These are phyloP conservation scores for Acanthornis magna DNA, from an alignment of 2,797 vertebrate genomes.

Conservation along the genomic window DNA sequence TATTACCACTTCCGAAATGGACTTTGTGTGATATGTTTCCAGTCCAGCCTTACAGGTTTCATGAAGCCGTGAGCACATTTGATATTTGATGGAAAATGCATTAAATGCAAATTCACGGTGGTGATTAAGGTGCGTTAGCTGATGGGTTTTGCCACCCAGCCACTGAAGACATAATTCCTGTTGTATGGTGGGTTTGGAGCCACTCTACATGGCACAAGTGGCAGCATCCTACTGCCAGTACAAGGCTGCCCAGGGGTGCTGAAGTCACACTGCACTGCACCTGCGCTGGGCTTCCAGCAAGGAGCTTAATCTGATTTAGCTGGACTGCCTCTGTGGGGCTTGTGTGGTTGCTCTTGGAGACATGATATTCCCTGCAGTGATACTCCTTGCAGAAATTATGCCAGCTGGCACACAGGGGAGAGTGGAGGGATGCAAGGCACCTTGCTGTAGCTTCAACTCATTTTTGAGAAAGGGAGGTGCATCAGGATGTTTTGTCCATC, in stretches of 20 bases:
- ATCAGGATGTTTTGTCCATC: neutral
- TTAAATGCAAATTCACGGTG: neutral
- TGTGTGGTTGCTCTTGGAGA: neutral
- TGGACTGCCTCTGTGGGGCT: neutral
- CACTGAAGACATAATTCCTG: neutral
- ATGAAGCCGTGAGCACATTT: neutral
- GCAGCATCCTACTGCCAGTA: neutral
- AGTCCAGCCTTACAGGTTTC: neutral
- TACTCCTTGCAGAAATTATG: neutral
- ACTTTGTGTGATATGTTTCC: neutral
- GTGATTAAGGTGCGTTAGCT: neutral
- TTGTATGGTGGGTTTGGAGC: neutral
- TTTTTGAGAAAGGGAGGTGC: neutral
- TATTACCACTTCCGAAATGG: slow-evolving; percentile 13
- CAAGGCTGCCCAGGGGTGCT: neutral
- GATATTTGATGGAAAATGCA: neutral
- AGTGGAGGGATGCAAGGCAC: neutral
- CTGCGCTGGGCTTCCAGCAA: neutral
- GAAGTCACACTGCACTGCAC: neutral
- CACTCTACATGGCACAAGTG: neutral
- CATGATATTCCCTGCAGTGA: neutral
- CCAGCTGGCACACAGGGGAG: neutral
- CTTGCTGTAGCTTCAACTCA: neutral
- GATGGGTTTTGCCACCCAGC: neutral
- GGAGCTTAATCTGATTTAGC: neutral